Percentiles rank a stretch among this genome's conserved stretches.
These are phyloP conservation scores for Poecilia gillii DNA, from an alignment of 2,797 vertebrate species.

Conservation along the genomic window DNA sequence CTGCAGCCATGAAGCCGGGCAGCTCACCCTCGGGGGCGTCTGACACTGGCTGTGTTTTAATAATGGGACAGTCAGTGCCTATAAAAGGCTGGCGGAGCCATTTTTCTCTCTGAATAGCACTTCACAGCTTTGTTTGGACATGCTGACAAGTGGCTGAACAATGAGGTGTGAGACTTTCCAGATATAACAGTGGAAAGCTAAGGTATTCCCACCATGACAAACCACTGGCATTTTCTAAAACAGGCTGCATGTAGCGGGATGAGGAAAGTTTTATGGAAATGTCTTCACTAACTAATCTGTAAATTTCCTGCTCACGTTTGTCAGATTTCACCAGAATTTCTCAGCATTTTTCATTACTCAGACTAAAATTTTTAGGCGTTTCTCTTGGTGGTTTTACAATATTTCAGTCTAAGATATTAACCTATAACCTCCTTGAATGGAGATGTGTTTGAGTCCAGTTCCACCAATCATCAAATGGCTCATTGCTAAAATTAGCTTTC, in stretches of 20 bases:
- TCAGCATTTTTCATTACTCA: neutral
- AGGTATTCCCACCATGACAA: constrained; percentile 10
- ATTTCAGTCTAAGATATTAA: neutral
- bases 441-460: neutral
- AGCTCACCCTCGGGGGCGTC: neutral
- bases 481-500: neutral
- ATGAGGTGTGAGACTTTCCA: constrained; percentile 14
- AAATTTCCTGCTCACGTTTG: neutral
- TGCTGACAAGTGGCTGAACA: constrained; percentile 14
- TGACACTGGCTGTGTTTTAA: neutral
- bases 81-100: constrained; percentile 1
- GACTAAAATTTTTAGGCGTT: neutral
- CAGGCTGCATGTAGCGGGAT: neutral
- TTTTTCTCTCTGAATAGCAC: constrained; percentile 8
- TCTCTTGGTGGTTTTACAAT: neutral
- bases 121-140: constrained; percentile 30
- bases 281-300: neutral
- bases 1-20: neutral
- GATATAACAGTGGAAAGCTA: constrained; percentile 10
- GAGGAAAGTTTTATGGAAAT: neutral
- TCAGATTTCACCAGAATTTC: neutral
- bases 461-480: neutral
- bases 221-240: neutral
- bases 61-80: neutral
- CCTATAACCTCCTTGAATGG: neutral